Base-by-base conservation (phyloP, 1,140 invertebrate species). In the Papilio helenus region DNA sequence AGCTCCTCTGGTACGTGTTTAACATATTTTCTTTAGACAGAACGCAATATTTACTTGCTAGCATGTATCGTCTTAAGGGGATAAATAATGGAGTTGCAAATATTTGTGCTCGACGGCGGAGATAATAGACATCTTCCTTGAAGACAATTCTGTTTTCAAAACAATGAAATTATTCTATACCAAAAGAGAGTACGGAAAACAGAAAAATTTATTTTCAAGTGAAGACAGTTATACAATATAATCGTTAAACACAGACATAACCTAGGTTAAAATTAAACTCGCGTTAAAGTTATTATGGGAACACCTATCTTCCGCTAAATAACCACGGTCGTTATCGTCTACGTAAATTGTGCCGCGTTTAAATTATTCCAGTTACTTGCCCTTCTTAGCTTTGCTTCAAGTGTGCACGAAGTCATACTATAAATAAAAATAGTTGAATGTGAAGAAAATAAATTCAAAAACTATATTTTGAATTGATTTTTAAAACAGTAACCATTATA, bases 21-120 rank as follows among this genome's bases (percentile, higher is more conserved):
- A 85, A 92, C 90, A 89, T 89, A 90, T 90, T 93, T 86, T 90
- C 87, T 90, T 89, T 88, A 90, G 89, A 88, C 87, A 86, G 83
- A 84, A 86, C 84, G 84, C 79, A 83, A 89, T 89, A 88, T 89
- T 88, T 87, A 85, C 86, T 83, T 83, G 82, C 85, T 89, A 83
- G 84, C 84, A 86, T 87, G 82, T 89, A 87, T 88, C 83, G 83
- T 86, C 84, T 90, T 89, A 88, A 86, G 84, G 84, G 86, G 87
- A 89, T 90, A 89, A 90, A 89, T 91, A 90, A 91, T 89, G 84
- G 86, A 86, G 85, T 85, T 86, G 81, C 85, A 84, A 85, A 87
- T 86, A 84, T 68, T 68, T 88, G 83, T 86, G 82, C 80, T 85
- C 80, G 79, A 82, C 84, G 78, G 81, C 79, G 79, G 76, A 84